Base-by-base conservation (phyloP, 2,797 vertebrate genomes). In the Anabacerthia variegaticeps region DNA sequence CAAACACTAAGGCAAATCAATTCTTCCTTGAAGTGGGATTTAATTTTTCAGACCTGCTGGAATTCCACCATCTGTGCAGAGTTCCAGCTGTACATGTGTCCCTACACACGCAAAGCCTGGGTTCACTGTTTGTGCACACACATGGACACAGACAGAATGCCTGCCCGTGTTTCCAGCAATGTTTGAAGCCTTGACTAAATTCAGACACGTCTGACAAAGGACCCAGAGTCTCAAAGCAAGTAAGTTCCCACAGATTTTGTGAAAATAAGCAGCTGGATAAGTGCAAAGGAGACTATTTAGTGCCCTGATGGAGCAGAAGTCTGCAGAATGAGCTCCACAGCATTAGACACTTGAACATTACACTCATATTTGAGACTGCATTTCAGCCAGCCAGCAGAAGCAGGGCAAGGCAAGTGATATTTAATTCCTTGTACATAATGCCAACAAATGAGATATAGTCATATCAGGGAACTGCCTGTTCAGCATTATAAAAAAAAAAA, bases 391-490 rank as follows among this genome's bases (percentile, higher is more conserved):
- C 34, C 67, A 92, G 73, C 15, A 69, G 27, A 62, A 41, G 59
- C 77, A 85, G 89, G n/a, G 59, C 79, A 85, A 93, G n/a, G 34
- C 16, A 84, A 81, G 63, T 37, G 74, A 32, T 67, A 81, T 84
- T 85, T 92, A 85, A 89, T 63, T 96, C 91, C 54, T 51, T 71
- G 32, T 72, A 82, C 52, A 61, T 88, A 80, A 65, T 65, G 26
- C 49, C 19, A 81, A 90, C 52, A 93, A 92, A 86, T 8, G 16
- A 87, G 37, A 51, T 30, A 43, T 2, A 54, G 21, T 37, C 7
- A 3, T 65, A 62, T 14, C 1, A 3, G 26, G 81, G 37, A 95
- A 32, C 26, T 84, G 69, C 37, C 51, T 89, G 56, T 67, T 95
- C 58, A 92, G 73, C 63, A 82, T 87, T 81, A 87, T 69, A 49